These are phyloP conservation scores for Melinaea menophilus DNA, from an alignment of 2,888 invertebrate genomes.

Conservation along the genomic window DNA sequence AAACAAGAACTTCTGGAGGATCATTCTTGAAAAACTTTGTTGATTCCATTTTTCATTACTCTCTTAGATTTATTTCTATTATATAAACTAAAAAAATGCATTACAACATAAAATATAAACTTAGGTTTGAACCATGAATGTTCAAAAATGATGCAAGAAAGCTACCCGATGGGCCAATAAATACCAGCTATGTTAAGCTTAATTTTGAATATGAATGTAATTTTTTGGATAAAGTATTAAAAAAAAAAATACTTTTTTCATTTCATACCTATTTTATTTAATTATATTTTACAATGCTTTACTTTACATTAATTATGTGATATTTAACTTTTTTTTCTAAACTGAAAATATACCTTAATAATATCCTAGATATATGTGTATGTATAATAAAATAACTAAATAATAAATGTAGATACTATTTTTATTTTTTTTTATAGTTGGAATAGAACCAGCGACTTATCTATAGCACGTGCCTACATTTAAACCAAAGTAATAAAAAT, in stretches of 20 bases:
- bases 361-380: too few relatives aligned
- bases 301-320: too few relatives aligned
- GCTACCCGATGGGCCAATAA: conserved; percentile 11
- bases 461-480: conserved; percentile 20
- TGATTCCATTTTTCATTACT: conserved; percentile 16
- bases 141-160: conserved; percentile 11
- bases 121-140: conserved; percentile 31
- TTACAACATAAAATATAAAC: conserved; percentile 20
- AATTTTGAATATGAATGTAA: conserved; percentile 22
- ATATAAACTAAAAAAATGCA: conserved; percentile 25
- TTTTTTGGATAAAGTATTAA: conserved; percentile 9
- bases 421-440: background rate
- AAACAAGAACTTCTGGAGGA: conserved; percentile 56
- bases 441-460: conserved; percentile 28
- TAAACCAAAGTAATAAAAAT: conserved; percentile 14
- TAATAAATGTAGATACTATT: background rate
- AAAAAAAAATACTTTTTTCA: conserved; percentile 19
- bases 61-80: conserved; percentile 29
- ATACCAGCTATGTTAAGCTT: accelerated
- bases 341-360: too few relatives aligned
- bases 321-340: too few relatives aligned
- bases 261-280: background rate
- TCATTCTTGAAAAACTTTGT: conserved; percentile 28
- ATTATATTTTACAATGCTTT: too few relatives aligned
- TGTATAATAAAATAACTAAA: background rate